Base-by-base conservation (phyloP, 37 sponge, comb jelly and placozoan species). In the Aplysina aerophoba region DNA sequence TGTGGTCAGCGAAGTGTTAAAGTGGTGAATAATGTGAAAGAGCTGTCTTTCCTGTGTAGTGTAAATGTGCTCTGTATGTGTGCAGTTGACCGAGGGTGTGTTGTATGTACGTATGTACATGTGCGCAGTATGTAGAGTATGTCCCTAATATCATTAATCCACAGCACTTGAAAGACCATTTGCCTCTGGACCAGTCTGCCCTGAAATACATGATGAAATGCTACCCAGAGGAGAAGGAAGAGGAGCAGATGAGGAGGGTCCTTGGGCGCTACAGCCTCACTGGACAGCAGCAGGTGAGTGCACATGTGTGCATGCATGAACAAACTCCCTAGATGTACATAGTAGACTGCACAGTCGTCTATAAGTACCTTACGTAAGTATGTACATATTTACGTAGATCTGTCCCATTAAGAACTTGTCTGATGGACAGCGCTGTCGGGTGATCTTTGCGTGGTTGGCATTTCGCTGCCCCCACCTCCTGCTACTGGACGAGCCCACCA, bases 401-500 rank as follows among this genome's bases (percentile, higher is more conserved):
- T 96, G 96, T 91, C 90, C 98, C 20, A 95, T 97, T 87, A 81
- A 77, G 36, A 92, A 95, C 79, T 89, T 97, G 20, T 95, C 95
- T 55, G 98, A 97, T 83, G 98, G 98, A 2, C 95, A 95, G 81
- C 54, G 95, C 39, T 97, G 94, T 85, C 91, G 98, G 35, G 92
- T 97, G 17, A 82, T 95, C 0, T 95, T 97, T 84, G 98, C 98
- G 0, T 97, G 95, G 95, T 88, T 97, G 54, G 93, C 95, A 3
- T 95, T 93, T 59, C 66, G 91, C 17, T 58, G 80, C n/a, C 98
- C 98, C 2, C 98, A 97, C 83, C 56, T 97, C 54, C 63, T 97
- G 28, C 83, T 97, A 0, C 88, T 97, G 80, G 98, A 97, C 77
- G 98, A 97, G 80, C 98, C 98, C 36, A 97, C 98, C 21, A 97